Conservation (phyloP, 2,113 vertebrate genomes). For the Phylloscopus trochilus region DNA sequence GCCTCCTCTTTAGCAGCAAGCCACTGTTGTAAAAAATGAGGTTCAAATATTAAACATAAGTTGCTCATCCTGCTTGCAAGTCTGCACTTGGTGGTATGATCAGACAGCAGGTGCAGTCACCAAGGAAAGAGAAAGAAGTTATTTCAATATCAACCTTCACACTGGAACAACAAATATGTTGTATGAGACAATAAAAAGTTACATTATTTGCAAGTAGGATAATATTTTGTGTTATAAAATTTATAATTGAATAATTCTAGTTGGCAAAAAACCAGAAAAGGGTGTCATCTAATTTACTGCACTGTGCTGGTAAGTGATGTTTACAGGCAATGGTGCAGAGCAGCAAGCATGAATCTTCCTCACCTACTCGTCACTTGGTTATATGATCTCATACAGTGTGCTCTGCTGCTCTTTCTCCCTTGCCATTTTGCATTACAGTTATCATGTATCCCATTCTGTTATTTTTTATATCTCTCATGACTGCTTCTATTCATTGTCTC, state of each 20-base stretch:
- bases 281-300: neutral
- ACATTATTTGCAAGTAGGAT: slow-evolving; percentile 40
- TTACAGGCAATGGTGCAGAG: neutral
- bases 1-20: neutral
- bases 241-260: slow-evolving; percentile 34
- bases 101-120: slow-evolving; percentile 15
- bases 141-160: neutral
- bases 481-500: neutral
- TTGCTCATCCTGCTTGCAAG: neutral
- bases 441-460: neutral
- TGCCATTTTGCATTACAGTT: neutral
- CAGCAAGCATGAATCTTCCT: slow-evolving; percentile 13
- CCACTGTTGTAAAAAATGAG: neutral
- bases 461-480: neutral
- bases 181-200: neutral
- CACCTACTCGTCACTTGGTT: neutral
- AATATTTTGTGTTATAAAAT: slow-evolving; percentile 40
- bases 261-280: neutral
- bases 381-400: neutral
- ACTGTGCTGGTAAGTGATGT: neutral
- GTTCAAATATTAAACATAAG: neutral
- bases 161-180: neutral
- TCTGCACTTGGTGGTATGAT: neutral
- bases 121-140: slow-evolving; percentile 60
- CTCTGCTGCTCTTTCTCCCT: neutral